phyloP scores from a whole-genome alignment of 2,797 vertebrate species.

The Chaetodon trifasciatus region DNA sequence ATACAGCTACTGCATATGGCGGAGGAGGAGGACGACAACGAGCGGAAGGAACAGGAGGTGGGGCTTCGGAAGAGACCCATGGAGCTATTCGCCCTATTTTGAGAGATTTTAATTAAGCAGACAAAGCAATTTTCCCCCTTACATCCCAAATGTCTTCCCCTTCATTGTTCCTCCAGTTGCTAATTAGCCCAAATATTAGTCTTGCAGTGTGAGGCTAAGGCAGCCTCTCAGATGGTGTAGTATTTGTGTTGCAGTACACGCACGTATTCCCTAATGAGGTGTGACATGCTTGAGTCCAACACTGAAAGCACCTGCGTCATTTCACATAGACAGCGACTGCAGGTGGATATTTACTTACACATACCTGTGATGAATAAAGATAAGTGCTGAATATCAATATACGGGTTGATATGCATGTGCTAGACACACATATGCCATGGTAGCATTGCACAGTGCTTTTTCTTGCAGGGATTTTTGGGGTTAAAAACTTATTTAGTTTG shows the following conservation, averaged over 20 bases:
- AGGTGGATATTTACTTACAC: conserved; percentile 39
- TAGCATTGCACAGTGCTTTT: neutral
- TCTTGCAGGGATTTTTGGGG: conserved; percentile 7
- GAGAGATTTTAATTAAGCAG: conserved; percentile 84
- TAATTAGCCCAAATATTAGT: conserved; percentile 85
- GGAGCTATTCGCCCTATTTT: conserved; percentile 78
- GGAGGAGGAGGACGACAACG: conserved; percentile 58
- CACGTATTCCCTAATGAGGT: conserved; percentile 77
- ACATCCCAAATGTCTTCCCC: conserved; percentile 80
- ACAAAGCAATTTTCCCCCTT: conserved; percentile 78
- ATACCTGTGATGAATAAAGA: conserved; percentile 32
- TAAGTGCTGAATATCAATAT: conserved; percentile 33
- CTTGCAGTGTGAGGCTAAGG: conserved; percentile 69
- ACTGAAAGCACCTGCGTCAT: conserved; percentile 58
- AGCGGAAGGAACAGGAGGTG: conserved; percentile 68
- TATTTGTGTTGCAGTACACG: conserved; percentile 66
- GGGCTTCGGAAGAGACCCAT: conserved; percentile 61
- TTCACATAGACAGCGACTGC: conserved; percentile 39
- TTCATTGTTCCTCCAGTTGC: conserved; percentile 79
- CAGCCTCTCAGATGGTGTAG: conserved; percentile 80
- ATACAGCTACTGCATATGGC: conserved; percentile 88
- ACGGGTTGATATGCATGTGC: conserved; percentile 27
- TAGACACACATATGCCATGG: conserved; percentile 1
- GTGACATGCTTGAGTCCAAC: conserved; percentile 65
- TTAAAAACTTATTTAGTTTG: neutral